Percentiles rank a stretch among this genome's conserved stretches.
phyloP scores from a whole-genome alignment of 1,140 invertebrate species.

The Colletes gigas region DNA sequence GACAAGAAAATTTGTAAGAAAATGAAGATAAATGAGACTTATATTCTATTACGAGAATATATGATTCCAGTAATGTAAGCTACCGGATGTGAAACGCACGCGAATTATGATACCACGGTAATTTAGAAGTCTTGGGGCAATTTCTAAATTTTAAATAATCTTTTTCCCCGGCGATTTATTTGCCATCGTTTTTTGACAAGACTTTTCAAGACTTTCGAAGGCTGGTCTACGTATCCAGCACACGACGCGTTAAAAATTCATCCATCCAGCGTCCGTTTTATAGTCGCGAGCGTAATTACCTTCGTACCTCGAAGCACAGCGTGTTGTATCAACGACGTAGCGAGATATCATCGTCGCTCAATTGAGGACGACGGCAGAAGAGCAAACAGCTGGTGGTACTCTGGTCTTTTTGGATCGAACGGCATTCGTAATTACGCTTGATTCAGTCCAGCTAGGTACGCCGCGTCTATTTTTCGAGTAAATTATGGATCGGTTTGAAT shows the following conservation, averaged over 20 bases:
- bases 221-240: too few species aligned
- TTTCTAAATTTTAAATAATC: too few species aligned
- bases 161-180: too few species aligned
- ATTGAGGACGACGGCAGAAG: not conserved
- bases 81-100: too few species aligned
- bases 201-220: too few species aligned
- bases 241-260: not conserved
- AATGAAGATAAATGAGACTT: too few species aligned
- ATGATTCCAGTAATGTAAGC: too few species aligned
- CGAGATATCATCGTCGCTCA: not conserved
- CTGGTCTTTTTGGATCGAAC: slow-evolving; percentile 11
- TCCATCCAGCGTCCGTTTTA: not conserved
- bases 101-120: too few species aligned
- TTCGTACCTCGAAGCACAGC: not conserved
- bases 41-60: too few species aligned
- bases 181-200: too few species aligned
- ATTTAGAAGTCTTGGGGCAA: too few species aligned
- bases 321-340: not conserved
- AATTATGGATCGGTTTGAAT: slow-evolving; percentile 28
- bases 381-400: not conserved
- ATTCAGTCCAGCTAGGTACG: slow-evolving; percentile 2
- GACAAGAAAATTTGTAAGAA: not conserved
- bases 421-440: slow-evolving; percentile 27
- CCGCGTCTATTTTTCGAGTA: not conserved
- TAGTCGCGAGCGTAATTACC: not conserved